Evolutionary conservation across 2,888 invertebrate genomes (phyloP).

Genomic region (Macrophya annulata): DNA sequence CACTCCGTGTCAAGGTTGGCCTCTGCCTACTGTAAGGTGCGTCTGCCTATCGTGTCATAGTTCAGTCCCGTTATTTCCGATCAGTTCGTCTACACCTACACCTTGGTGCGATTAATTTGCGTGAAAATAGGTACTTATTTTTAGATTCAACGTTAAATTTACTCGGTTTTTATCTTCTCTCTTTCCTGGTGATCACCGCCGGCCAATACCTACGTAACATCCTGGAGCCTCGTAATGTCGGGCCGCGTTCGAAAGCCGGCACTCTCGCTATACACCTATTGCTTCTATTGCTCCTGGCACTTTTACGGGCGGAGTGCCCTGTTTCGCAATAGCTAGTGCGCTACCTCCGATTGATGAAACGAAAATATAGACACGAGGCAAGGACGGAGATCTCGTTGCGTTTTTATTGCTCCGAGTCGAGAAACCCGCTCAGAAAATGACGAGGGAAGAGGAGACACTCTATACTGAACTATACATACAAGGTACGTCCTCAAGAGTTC

Average conservation of each 20-base stretch:
- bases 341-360: constrained; percentile 53
- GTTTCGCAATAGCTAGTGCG: constrained; percentile 52
- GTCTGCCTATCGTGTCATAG: not conserved
- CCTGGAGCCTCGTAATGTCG: constrained; percentile 34
- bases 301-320: constrained; percentile 43
- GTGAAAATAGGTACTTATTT: not conserved
- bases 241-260: constrained; percentile 30
- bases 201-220: constrained; percentile 39
- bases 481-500: constrained; percentile 38
- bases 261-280: constrained; percentile 36
- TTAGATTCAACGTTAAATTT: constrained; percentile 1
- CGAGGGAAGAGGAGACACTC: not conserved
- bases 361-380: constrained; percentile 44
- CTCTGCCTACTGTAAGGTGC: not conserved
- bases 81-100: constrained; percentile 40
- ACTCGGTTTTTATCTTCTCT: not conserved
- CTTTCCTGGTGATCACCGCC: constrained; percentile 17
- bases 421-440: constrained; percentile 27
- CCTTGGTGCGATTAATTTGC: not conserved
- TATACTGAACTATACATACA: constrained; percentile 5
- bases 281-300: constrained; percentile 46
- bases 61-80: constrained; percentile 25
- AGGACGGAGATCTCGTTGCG: constrained; percentile 51
- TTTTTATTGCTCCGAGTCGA: constrained; percentile 41
- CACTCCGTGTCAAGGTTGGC: constrained; percentile 13